Conservation (phyloP, 2,888 invertebrate species). For the Cylindroiulus punctatus region DNA sequence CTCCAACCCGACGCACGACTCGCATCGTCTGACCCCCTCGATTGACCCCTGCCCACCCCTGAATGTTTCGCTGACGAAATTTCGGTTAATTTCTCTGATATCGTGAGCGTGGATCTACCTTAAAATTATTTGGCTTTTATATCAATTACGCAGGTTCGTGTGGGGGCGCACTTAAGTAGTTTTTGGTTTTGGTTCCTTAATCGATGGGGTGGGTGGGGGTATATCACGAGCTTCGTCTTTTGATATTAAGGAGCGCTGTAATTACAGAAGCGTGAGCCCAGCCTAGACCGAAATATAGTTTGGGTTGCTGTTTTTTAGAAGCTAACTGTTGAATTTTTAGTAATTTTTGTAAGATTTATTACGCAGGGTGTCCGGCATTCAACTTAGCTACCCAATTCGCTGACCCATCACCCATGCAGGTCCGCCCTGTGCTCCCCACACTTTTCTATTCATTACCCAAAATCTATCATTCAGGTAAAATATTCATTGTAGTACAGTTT, state of each 20-base stretch:
- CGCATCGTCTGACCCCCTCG: neutral
- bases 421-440: no score
- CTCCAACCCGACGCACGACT: neutral
- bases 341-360: no score
- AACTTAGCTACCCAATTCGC: no score
- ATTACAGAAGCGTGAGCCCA: neutral
- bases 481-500: no score
- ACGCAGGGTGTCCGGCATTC: no score
- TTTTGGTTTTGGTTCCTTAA: neutral
- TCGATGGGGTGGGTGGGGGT: neutral
- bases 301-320: no score
- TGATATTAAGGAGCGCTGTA: neutral
- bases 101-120: constrained; percentile 9
- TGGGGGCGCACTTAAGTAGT: neutral
- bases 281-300: no score
- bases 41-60: neutral
- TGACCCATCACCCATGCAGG: no score
- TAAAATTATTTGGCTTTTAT: neutral
- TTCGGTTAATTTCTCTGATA: neutral
- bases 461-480: no score
- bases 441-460: no score
- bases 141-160: neutral
- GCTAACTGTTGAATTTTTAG: no score
- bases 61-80: neutral
- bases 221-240: neutral